phyloP scores from a whole-genome alignment of 1,140 invertebrate genomes.

The Papilio xuthus region DNA sequence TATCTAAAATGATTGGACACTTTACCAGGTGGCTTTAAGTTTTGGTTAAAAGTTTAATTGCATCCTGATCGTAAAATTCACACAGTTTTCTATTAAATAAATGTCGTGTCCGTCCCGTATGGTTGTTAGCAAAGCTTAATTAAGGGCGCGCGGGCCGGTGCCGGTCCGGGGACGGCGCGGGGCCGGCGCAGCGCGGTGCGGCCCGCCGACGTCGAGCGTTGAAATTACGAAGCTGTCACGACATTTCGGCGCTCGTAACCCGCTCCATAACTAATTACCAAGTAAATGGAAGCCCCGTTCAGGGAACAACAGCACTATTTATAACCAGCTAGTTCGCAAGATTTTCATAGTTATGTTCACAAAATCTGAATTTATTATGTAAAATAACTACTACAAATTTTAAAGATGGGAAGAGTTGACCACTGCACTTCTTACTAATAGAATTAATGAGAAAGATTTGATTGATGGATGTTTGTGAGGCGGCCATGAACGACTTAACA shows the following conservation, averaged over 20 bases:
- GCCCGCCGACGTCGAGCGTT: slow-evolving; percentile 23
- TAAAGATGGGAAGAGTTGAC: too few species aligned
- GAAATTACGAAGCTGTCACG: slow-evolving; percentile 36
- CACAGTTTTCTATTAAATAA: too few species aligned
- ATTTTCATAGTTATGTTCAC: background rate
- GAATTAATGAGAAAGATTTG: too few species aligned
- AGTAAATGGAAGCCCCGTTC: slow-evolving; percentile 27
- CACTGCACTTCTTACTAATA: background rate
- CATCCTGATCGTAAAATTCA: too few species aligned
- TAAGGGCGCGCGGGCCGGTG: slow-evolving; percentile 16
- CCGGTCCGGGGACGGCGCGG: background rate
- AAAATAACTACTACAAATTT: background rate
- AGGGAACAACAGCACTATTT: slow-evolving; percentile 18
- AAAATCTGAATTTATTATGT: background rate
- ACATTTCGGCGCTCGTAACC: slow-evolving; percentile 38
- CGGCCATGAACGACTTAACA: too few species aligned
- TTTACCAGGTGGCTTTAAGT: too few species aligned
- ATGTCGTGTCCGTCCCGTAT: background rate
- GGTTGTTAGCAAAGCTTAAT: slow-evolving; percentile 13
- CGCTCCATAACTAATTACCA: slow-evolving; percentile 37
- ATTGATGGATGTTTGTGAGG: too few species aligned
- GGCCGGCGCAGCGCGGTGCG: background rate
- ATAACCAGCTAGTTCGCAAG: slow-evolving; percentile 23
- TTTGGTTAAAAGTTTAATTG: too few species aligned
- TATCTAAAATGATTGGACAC: too few species aligned